These are phyloP conservation scores for Bombyx mandarina DNA, from an alignment of 1,140 invertebrate species.

Conservation along the genomic window DNA sequence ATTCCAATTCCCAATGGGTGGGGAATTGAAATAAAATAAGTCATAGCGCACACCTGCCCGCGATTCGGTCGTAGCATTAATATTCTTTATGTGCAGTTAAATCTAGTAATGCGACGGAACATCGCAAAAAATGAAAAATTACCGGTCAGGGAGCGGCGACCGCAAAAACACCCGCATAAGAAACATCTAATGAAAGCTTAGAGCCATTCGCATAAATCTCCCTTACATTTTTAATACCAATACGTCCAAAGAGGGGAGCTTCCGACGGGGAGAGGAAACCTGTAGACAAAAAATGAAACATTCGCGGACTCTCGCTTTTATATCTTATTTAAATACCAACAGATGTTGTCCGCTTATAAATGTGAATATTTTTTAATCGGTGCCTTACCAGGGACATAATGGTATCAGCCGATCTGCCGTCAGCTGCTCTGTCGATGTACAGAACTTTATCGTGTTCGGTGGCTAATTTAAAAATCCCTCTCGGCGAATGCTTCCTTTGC, in stretches of 20 bases:
- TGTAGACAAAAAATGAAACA: constrained; percentile 55
- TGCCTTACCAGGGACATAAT: constrained; percentile 66
- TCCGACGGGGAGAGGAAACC: constrained; percentile 44
- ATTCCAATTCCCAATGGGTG: constrained; percentile 40
- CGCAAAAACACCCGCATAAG: constrained; percentile 63
- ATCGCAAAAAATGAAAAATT: constrained; percentile 67
- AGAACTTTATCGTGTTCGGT: constrained; percentile 52
- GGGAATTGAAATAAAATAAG: constrained; percentile 56
- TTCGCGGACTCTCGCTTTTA: constrained; percentile 53
- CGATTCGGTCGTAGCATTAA: constrained; percentile 51
- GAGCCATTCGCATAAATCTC: constrained; percentile 70
- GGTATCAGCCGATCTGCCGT: constrained; percentile 66
- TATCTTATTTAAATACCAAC: constrained; percentile 68
- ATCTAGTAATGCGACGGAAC: constrained; percentile 45
- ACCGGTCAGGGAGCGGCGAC: constrained; percentile 66
- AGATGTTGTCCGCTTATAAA: constrained; percentile 65
- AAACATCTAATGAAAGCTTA: constrained; percentile 70
- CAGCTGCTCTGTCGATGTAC: constrained; percentile 64
- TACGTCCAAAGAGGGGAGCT: constrained; percentile 61
- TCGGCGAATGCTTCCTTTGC: constrained; percentile 31
- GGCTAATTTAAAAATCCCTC: constrained; percentile 64
- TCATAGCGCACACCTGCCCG: constrained; percentile 54
- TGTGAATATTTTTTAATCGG: constrained; percentile 67
- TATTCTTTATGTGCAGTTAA: constrained; percentile 69
- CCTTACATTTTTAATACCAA: constrained; percentile 72